Conservation (phyloP, 2,888 invertebrate species). For the Thymelicus lineola region DNA sequence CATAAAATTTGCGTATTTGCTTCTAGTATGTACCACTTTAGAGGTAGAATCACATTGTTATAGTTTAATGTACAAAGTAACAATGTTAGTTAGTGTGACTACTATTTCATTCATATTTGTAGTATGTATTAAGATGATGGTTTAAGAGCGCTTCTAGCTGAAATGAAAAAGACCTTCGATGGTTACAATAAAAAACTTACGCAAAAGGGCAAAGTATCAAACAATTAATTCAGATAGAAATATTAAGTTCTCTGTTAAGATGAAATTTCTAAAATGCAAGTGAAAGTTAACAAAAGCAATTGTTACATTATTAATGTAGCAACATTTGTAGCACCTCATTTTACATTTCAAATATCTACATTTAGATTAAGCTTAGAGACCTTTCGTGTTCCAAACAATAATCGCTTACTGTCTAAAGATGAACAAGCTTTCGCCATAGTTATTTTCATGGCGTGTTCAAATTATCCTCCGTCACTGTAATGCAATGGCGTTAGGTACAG, state of each 20-base stretch:
- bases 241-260: no score
- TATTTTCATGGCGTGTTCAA: constrained; percentile 38
- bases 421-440: constrained; percentile 37
- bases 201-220: no score
- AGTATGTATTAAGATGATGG: no score
- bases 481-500: constrained; percentile 31
- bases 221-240: constrained; percentile 3
- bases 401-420: constrained; percentile 37
- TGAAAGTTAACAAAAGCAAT: neutral
- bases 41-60: no score
- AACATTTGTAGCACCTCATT: constrained; percentile 3
- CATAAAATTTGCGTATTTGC: no score
- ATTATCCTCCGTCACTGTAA: constrained; percentile 33
- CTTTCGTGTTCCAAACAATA: constrained; percentile 31
- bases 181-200: no score
- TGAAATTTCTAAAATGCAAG: neutral
- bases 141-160: no score
- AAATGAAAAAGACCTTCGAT: no score
- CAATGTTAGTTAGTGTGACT: no score
- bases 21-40: no score
- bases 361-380: constrained; percentile 23
- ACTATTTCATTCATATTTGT: no score
- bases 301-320: neutral
- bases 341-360: constrained; percentile 4
- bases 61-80: no score